phyloP scores from a whole-genome alignment of 2,888 invertebrate genomes.

The Prosapia bicincta region DNA sequence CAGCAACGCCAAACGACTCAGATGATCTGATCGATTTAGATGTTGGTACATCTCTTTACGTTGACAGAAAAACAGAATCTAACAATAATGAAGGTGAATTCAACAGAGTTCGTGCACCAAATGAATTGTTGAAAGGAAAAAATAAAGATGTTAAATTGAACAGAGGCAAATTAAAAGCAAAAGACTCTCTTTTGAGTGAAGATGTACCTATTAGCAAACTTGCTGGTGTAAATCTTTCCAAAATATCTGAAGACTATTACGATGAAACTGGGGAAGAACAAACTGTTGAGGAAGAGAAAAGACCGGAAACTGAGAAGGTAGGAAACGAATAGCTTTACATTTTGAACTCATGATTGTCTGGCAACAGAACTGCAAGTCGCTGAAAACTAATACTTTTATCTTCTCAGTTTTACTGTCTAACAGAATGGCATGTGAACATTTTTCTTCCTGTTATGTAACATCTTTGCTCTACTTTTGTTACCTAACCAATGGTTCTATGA shows the following conservation, averaged over 20 bases:
- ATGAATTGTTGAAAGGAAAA: neutral
- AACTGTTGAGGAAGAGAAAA: neutral
- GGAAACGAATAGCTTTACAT: conserved; percentile 6
- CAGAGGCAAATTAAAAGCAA: conserved; percentile 18
- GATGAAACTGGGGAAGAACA: conserved; percentile 9
- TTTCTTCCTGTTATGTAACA: neutral
- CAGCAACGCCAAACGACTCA: neutral
- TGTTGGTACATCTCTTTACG: conserved; percentile 17
- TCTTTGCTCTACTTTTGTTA: conserved; percentile 6
- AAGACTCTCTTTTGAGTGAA: conserved; percentile 19
- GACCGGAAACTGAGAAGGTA: conserved; percentile 12
- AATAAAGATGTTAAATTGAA: neutral
- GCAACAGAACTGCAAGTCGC: conserved; percentile 10
- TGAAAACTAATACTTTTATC: conserved; percentile 17
- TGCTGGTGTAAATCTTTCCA: neutral
- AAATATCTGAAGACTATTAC: neutral
- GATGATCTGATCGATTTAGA: conserved; percentile 15
- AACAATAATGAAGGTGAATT: neutral
- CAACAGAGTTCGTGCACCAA: neutral
- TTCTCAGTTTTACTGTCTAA: conserved; percentile 22
- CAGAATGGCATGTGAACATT: conserved; percentile 21
- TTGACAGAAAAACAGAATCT: conserved; percentile 17
- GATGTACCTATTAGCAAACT: neutral
- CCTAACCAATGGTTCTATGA: conserved; percentile 26
- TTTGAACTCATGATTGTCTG: conserved; percentile 10